Base-by-base conservation (phyloP, 2,888 invertebrate genomes). In the Brachyptera risi region DNA sequence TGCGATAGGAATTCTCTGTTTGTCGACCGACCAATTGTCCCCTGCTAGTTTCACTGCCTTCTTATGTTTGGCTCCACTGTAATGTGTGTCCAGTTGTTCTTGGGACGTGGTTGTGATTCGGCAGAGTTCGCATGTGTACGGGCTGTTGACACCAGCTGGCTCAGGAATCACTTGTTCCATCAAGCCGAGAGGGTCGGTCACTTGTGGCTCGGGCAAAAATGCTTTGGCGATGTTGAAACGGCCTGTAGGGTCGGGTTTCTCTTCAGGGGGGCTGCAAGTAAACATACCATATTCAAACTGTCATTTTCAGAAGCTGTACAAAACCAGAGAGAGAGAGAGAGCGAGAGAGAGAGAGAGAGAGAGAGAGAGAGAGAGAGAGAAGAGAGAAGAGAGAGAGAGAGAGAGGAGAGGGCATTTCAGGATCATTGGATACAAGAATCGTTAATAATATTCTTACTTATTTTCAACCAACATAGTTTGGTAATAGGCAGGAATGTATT, bases 71-170 rank as follows among this genome's bases (percentile, higher is more conserved):
- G 79, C 80, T 27, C 82, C 85, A 60, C 79, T 80, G 65, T 81
- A 71, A 71, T 86, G 85, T 70, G 77, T 78, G 1, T 81, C 80
- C 72, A 86, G 76, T 71, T 84, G 83, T 62, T 83, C 82, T 27
- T 79, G 72, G 67, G 81, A 81, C 0, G 83, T 83, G 27, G 83
- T 79, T 0, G 74, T 71, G 0, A 81, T 75, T 74, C 79, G 59
- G 59, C 70, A 70, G 23, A 69, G 27, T 13, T 66, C 64, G 63
- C 69, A 70, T 60, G 60, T 65, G 58, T 67, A 68, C 56, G 68
- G 67, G 38, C 2, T 42, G 27, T 15, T 23, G 15, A 19, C 19
- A 11, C n/a, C 19, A 15, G 31, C 5, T 42, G 58, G 31, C 21
- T 35, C 38, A 3, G 35, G 56, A 38, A 27, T 13, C 3, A 31